Evolutionary conservation across 2,797 vertebrate genomes (phyloP).

Genomic region (Pachyuromys duprasi): DNA sequence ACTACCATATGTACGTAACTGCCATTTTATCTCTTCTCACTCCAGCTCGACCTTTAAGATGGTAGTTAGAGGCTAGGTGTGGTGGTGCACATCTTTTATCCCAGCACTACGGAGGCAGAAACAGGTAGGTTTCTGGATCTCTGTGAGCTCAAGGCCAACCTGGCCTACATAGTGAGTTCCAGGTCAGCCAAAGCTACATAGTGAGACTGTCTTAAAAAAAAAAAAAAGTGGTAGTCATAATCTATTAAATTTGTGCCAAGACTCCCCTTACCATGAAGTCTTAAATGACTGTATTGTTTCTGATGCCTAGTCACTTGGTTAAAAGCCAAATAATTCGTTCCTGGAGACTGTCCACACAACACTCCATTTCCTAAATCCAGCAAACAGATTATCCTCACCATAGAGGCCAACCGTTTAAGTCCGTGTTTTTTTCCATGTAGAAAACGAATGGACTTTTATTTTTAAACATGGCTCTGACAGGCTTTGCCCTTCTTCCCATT

Average conservation of each 20-base stretch:
- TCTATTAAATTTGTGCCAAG: slow-evolving; percentile 1
- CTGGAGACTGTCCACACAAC: neutral
- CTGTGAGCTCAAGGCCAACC: neutral
- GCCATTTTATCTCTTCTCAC: neutral
- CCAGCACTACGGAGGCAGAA: neutral
- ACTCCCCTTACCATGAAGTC: neutral
- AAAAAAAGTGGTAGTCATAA: neutral
- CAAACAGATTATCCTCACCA: neutral
- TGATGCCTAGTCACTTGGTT: neutral
- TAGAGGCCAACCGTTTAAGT: neutral
- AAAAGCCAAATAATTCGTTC: neutral
- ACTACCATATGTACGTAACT: neutral
- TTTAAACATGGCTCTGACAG: neutral
- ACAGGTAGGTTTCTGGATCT: neutral
- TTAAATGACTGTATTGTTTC: neutral
- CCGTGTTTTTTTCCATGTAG: neutral
- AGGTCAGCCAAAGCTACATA: neutral
- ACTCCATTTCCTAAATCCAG: neutral
- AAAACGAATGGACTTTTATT: neutral
- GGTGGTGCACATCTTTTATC: neutral
- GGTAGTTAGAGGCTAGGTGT: neutral
- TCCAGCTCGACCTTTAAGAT: neutral
- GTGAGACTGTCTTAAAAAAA: neutral
- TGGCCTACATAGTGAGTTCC: neutral
- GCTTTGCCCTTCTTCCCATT: neutral